These are phyloP conservation scores for Tetramorium parvispinum DNA, from an alignment of 1,140 invertebrate species.

Conservation along the genomic window DNA sequence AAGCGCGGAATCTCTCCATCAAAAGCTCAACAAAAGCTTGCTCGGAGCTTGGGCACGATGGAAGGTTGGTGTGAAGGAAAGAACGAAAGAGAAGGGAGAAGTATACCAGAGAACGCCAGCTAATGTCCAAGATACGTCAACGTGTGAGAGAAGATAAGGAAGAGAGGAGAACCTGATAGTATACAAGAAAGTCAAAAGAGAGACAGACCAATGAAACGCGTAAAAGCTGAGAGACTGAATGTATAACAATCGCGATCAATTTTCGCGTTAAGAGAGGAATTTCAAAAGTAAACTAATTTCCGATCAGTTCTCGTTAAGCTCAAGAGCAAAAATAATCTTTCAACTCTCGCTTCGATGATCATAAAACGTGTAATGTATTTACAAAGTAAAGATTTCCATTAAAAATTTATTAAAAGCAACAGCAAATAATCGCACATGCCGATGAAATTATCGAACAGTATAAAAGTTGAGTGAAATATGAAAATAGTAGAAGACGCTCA, in stretches of 20 bases:
- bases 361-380: neutral
- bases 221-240: conserved; percentile 30
- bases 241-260: conserved; percentile 46
- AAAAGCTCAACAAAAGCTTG: conserved; percentile 75
- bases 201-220: conserved; percentile 8
- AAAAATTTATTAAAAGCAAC: neutral
- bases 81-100: conserved; percentile 37
- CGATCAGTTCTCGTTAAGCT: conserved; percentile 42
- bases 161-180: conserved; percentile 17
- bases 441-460: neutral
- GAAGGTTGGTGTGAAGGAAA: conserved; percentile 48
- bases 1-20: conserved; percentile 76
- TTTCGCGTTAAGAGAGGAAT: conserved; percentile 29
- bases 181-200: conserved; percentile 54
- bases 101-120: conserved; percentile 65
- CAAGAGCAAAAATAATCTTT: neutral
- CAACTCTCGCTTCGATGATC: neutral
- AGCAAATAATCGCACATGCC: neutral
- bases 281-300: neutral
- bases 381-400: neutral
- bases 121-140: conserved; percentile 73
- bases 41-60: conserved; percentile 65
- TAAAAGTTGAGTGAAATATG: neutral
- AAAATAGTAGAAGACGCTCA: neutral
- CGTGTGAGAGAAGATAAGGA: conserved; percentile 43